Evolutionary conservation across 1,140 invertebrate genomes (phyloP).

Genomic region (Orussus abietinus): DNA sequence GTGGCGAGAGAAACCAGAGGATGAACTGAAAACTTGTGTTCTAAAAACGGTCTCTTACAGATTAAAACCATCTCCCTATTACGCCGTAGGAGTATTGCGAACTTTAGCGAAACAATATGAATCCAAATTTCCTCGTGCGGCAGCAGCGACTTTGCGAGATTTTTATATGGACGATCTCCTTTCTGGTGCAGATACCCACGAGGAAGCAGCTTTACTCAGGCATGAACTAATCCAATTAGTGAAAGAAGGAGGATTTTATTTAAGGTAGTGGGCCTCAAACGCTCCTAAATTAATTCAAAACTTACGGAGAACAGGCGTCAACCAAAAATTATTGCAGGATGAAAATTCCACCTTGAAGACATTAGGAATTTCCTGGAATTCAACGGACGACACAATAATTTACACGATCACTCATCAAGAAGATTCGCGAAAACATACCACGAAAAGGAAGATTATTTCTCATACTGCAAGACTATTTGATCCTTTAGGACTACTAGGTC

Average conservation of each 20-base stretch:
- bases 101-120: too few relatives aligned
- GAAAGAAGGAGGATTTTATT: conserved; percentile 23
- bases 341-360: conserved; percentile 2
- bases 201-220: conserved; percentile 26
- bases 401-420: conserved; percentile 8
- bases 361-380: background rate
- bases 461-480: conserved; percentile 8
- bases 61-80: too few relatives aligned
- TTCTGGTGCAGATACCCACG: conserved; percentile 29
- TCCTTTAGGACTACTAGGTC: conserved; percentile 5
- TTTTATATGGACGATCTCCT: conserved; percentile 49
- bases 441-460: conserved; percentile 9
- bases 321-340: background rate
- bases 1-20: too few relatives aligned
- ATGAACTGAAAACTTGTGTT: too few relatives aligned
- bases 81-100: too few relatives aligned
- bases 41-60: too few relatives aligned
- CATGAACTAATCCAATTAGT: conserved; percentile 22
- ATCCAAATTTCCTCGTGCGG: conserved; percentile 26
- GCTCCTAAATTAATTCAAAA: conserved; percentile 1
- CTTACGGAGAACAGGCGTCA: background rate
- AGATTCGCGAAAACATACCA: background rate
- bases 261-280: conserved; percentile 24
- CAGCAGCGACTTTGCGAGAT: conserved; percentile 26
- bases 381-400: conserved; percentile 8